Percentiles rank a stretch among this genome's conserved stretches.
Evolutionary conservation across 2,113 vertebrate genomes (phyloP).

Genomic region (Ovibos moschatus): DNA sequence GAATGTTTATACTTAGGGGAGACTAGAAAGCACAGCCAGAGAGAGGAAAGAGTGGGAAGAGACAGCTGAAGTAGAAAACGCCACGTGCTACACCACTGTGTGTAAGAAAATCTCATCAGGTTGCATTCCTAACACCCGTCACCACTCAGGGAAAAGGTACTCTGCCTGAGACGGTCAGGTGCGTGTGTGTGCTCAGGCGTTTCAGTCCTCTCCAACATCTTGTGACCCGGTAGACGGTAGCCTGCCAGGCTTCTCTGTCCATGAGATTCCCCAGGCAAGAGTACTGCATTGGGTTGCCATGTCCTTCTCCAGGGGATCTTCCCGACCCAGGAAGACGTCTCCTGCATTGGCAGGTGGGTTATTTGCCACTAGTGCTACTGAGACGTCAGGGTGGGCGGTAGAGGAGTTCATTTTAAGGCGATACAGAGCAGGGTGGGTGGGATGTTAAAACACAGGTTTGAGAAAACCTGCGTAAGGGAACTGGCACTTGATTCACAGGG

Average conservation of each 20-base stretch:
- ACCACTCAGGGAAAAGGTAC: not conserved
- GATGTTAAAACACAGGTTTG: not conserved
- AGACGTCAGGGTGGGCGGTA: fast-evolving
- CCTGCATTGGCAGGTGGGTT: not conserved
- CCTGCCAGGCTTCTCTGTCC: not conserved
- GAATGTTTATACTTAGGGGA: not conserved
- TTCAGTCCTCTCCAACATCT: not conserved
- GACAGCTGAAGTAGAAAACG: not conserved
- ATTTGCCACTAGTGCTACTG: not conserved
- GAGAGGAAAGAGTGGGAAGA: not conserved
- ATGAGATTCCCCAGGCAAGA: not conserved
- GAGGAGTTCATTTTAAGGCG: not conserved
- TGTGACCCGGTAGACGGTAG: not conserved
- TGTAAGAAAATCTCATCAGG: not conserved
- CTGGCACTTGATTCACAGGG: not conserved
- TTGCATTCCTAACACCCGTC: not conserved
- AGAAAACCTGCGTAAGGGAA: not conserved
- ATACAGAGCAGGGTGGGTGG: not conserved
- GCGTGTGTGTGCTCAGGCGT: fast-evolving
- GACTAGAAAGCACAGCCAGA: not conserved
- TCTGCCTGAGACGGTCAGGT: not conserved
- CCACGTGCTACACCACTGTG: no score
- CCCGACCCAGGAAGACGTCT: not conserved
- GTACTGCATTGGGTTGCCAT: not conserved
- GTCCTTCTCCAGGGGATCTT: not conserved